A percentile compares a stretch with the other conserved stretches of the same genome.
Conservation (phyloP, 2,797 vertebrate genomes). For the Telmatherina bonti region DNA sequence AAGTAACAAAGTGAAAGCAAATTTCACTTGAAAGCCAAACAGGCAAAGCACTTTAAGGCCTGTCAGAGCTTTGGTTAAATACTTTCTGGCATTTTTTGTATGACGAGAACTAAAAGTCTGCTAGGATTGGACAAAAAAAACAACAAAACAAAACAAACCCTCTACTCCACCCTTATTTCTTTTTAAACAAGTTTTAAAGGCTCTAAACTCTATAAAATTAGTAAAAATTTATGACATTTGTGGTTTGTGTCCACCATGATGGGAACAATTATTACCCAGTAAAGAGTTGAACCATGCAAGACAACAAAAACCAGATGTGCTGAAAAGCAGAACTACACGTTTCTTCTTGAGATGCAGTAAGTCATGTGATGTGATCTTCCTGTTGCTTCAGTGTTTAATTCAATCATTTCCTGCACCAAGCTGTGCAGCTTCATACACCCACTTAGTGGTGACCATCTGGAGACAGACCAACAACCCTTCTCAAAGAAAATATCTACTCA, state of each 20-base stretch:
- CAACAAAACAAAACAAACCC: background rate
- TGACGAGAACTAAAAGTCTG: background rate
- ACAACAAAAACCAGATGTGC: conserved; percentile 51
- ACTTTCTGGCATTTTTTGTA: background rate
- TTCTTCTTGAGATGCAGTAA: conserved; percentile 54
- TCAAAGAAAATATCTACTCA: background rate
- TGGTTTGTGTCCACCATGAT: background rate
- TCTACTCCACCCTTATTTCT: background rate
- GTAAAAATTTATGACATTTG: background rate
- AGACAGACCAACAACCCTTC: background rate
- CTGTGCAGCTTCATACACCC: conserved; percentile 8
- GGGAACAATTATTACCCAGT: conserved; percentile 18
- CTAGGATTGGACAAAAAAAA: background rate
- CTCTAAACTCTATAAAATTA: background rate
- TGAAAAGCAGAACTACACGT: conserved; percentile 69
- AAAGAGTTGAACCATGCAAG: conserved; percentile 5
- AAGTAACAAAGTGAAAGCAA: conserved; percentile 35
- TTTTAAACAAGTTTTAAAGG: background rate
- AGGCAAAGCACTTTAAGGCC: conserved; percentile 14
- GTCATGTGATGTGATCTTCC: conserved; percentile 66
- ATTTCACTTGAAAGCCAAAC: conserved; percentile 18
- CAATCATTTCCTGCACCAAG: conserved; percentile 72
- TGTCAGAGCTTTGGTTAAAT: background rate
- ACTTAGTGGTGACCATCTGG: background rate
- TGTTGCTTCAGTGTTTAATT: conserved; percentile 74